Base-by-base conservation (phyloP, 2,888 invertebrate species). In the Oasisia sp. region DNA sequence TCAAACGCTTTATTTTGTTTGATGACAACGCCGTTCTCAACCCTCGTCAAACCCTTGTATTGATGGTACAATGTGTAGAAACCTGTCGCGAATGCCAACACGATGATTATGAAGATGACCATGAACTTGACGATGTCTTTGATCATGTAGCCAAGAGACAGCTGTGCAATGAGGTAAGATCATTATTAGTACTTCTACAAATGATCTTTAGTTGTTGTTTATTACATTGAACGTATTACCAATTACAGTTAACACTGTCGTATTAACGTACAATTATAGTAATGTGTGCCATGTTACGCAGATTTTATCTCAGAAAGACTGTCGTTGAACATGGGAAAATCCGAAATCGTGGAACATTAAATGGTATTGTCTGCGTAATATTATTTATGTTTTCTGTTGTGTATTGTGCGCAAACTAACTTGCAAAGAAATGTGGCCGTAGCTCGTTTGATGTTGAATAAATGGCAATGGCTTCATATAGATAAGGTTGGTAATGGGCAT, bases 111-210 rank as follows among this genome's bases (percentile, higher is more conserved):
- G 94, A 97, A 97, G 89, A 98, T 97, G 44, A 97, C 96, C 38
- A 97, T 96, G 95, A 97, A 97, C 94, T 97, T 97, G 38, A 97
- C 97, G 94, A 97, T 97, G 94, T 97, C 97, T n/a, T 97, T 97
- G 56, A 97, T 97, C 97, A 98, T 97, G 95, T 97, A 97, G 27
- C 97, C 97, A 90, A 98, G 96, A 0, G 97, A 94, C 32, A 94
- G 95, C 93, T 96, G 96, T 74, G 97, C 97, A 97, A 91, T 97
- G 97, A 93, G 97, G 96, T n/a, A 32, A 91, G 32, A 91, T 32
- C 32, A 89, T 89, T 8, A 44, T 90, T 90, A 32, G 12, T 27
- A 91, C 45, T 19, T 9, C 14, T 19, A 91, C 92, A 14, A 50
- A 50, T 27, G 14, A 90, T 9, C 11, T 32, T 9, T 50, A 74